Evolutionary conservation across 2,113 vertebrate genomes (phyloP), one percentile per base, ranked within the genome.

Genomic region (Smithornis capensis): DNA sequence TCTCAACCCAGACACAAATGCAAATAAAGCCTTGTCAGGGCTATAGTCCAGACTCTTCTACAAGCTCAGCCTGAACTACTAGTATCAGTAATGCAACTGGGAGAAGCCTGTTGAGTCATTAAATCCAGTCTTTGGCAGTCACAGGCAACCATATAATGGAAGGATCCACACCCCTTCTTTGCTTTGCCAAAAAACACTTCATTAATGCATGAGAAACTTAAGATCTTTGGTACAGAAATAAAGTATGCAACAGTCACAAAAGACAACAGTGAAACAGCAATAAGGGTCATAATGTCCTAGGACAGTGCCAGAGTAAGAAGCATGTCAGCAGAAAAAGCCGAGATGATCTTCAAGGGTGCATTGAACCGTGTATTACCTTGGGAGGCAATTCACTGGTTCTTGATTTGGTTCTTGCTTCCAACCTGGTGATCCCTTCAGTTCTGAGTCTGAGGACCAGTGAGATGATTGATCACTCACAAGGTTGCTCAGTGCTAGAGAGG

Each of bases 401-500:
- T 71, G 31, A 52, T 67, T 67, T 35, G 28, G 59, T 59, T 63
- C 42, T 64, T 44, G 6, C 75, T 91, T 84, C 47, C 57, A 45
- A 70, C 3, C 11, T 22, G 42, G 19, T 0, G 1, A 33, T 52
- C 29, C 35, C 38, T 44, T 83, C 49, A 60, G 27, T 64, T 90
- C 57, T 79, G 44, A 88, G 70, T 50, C 19, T 78, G 69, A 75
- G 44, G 44, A 56, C 8, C 44, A 68, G 10, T 35, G 18, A 52
- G 18, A 23, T 35, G 49, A 65, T 4, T 24, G 6, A 4, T 7
- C 27, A 64, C 35, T 55, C 33, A 47, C 0, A 0, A 76, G 22
- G 19, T 28, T 74, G 17, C 31, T 80, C 2, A 5, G 27, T 85
- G 42, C 65, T 82, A 25, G 35, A 19, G 9, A 31, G 27, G 79